Base-by-base conservation (phyloP, 53 echinoderm and acorn worm species). In the Arbacia lixula region DNA sequence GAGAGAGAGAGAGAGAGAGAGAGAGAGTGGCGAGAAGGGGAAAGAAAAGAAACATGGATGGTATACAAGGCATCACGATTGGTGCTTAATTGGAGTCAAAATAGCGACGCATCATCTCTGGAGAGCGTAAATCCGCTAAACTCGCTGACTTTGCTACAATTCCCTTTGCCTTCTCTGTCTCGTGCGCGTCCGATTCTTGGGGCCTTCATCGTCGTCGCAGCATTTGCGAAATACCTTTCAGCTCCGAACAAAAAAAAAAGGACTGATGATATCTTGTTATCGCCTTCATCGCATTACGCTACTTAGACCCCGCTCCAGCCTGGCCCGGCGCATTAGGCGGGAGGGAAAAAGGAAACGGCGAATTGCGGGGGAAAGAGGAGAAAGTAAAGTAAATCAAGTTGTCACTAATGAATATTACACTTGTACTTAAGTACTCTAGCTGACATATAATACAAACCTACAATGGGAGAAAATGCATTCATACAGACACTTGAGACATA, bases 261-360 rank as follows among this genome's bases (percentile, higher is more conserved):
- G 38, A 21, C 66, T 36, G 66, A 66, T 71, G 43, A 16, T 49
- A 71, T 71, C 72, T 54, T 31, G 75, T 75, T 75, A 75, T 75
- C 75, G 35, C 55, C 75, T 6, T 75, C 75, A 75, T 75, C 75
- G 34, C 55, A 75, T 75, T 75, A 54, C 36, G 75, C 75, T 54
- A 75, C 75, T 75, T 53, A 53, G 53, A 20, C 34, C 55, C 49
- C 43, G 71, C 71, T 46, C 71, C 71, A 25, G 71, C 51, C 2
- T 36, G 31, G 14, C 49, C 31, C 34, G 57, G 10, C 17, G 75
- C 54, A 53, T 31, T 75, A 36, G 66, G 12, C 66, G 55, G 6
- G 16, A 2, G 50, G 38, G 24, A 22, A 66, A 37, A 30, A 19
- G 19, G 9, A 38, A 66, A 37, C 71, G 41, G 43, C 71, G 42